Evolutionary conservation across 2,797 vertebrate species (phyloP).

Genomic region (Remorina albescens): DNA sequence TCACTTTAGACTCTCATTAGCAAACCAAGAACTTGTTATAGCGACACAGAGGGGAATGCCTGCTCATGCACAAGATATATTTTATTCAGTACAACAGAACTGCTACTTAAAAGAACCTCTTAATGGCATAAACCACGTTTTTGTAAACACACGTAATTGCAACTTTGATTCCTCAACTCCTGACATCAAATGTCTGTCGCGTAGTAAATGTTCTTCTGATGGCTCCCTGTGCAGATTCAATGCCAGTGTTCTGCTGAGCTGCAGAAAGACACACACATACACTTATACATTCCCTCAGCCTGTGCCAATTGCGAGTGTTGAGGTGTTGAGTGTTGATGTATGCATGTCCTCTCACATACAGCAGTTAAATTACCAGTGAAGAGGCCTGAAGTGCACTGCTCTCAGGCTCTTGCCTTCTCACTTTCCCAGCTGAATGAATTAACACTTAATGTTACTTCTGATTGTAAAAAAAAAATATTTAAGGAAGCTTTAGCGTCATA

Average conservation of each 20-base stretch:
- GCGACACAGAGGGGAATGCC: slow-evolving; percentile 50
- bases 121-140: slow-evolving; percentile 45
- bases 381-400: slow-evolving; percentile 76
- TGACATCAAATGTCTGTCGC: slow-evolving; percentile 42
- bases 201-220: slow-evolving; percentile 43
- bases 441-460: slow-evolving; percentile 75
- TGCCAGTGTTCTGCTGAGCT: slow-evolving; percentile 55
- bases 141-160: slow-evolving; percentile 52
- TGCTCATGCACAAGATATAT: slow-evolving; percentile 50
- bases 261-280: slow-evolving; percentile 51
- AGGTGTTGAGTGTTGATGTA: slow-evolving; percentile 77
- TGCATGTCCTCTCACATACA: slow-evolving; percentile 76
- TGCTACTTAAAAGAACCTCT: slow-evolving; percentile 46
- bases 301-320: slow-evolving; percentile 62
- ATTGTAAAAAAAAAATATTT: slow-evolving; percentile 75
- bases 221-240: slow-evolving; percentile 51
- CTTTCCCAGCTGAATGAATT: slow-evolving; percentile 73
- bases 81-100: slow-evolving; percentile 50
- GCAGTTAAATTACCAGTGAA: slow-evolving; percentile 81
- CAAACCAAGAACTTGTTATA: slow-evolving; percentile 69
- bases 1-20: slow-evolving; percentile 75
- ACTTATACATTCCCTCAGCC: slow-evolving; percentile 42
- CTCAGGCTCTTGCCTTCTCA: slow-evolving; percentile 54
- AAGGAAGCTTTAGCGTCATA: slow-evolving; percentile 71
- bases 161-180: slow-evolving; percentile 39